Percentiles rank a stretch among this genome's conserved stretches.
Evolutionary conservation across 2,797 vertebrate genomes (phyloP).

Genomic region (Cirrhinus molitorella): DNA sequence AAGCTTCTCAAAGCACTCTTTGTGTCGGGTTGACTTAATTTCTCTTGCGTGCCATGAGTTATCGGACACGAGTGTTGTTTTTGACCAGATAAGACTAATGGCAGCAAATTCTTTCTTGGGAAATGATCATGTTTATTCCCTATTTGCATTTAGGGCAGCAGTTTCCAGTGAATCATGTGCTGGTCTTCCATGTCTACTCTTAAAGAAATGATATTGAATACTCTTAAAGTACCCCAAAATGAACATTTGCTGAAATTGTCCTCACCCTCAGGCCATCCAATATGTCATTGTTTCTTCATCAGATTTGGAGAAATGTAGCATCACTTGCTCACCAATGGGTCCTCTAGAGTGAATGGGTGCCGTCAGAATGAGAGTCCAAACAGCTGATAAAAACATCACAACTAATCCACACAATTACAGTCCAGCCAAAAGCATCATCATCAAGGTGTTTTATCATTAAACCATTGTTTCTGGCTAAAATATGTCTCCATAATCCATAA

Average conservation of each 20-base stretch:
- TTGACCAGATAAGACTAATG: conserved; percentile 28
- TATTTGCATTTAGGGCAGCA: neutral
- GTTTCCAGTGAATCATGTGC: neutral
- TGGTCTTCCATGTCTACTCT: neutral
- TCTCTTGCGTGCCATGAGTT: conserved; percentile 8
- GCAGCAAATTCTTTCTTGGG: conserved; percentile 7
- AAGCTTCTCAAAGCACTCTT: conserved; percentile 62
- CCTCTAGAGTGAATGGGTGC: no score
- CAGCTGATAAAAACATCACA: neutral
- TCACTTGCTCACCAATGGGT: no score
- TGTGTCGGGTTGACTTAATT: conserved; percentile 39
- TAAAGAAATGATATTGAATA: no score
- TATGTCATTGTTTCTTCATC: no score
- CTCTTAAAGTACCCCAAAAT: neutral
- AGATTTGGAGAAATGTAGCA: no score
- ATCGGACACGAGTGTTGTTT: conserved; percentile 12
- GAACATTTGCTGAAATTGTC: neutral
- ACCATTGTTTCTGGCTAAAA: neutral
- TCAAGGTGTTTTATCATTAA: neutral
- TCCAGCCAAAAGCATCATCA: no score
- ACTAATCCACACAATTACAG: no score
- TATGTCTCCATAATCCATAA: neutral
- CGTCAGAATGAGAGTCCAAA: neutral
- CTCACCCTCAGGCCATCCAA: neutral
- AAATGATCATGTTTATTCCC: neutral